Evolutionary conservation across 2,888 invertebrate species (phyloP).

Genomic region (Heteromyza rotundicornis): DNA sequence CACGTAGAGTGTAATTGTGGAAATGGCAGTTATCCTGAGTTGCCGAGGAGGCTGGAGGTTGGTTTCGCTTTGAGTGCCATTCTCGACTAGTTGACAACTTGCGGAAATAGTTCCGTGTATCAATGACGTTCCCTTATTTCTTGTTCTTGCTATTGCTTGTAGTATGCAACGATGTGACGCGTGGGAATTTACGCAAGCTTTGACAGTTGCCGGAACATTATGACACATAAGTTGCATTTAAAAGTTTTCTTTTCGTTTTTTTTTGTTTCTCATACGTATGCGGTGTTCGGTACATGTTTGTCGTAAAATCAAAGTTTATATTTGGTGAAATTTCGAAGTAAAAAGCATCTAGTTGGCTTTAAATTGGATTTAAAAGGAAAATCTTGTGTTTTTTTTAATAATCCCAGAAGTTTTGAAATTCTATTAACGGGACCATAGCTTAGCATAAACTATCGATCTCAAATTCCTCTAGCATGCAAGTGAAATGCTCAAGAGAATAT

Average conservation of each 20-base stretch:
- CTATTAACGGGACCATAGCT: too few relatives aligned
- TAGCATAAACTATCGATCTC: too few relatives aligned
- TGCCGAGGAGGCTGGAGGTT: not conserved
- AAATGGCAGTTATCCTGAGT: constrained; percentile 33
- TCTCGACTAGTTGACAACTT: not conserved
- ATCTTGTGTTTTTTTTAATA: too few relatives aligned
- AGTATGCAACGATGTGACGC: not conserved
- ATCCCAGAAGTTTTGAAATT: too few relatives aligned
- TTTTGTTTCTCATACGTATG: too few relatives aligned
- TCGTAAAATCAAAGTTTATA: not conserved
- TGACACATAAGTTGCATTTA: constrained; percentile 8
- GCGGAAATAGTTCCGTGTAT: not conserved
- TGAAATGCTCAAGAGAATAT: too few relatives aligned
- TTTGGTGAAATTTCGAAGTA: too few relatives aligned
- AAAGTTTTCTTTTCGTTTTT: not conserved
- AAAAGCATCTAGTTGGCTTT: not conserved
- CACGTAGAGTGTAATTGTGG: constrained; percentile 31
- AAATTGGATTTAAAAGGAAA: too few relatives aligned
- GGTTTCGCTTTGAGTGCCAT: constrained; percentile 20
- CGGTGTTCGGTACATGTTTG: not conserved
- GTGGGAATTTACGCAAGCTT: not conserved
- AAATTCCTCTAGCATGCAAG: too few relatives aligned
- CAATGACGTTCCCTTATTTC: not conserved
- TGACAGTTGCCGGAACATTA: not conserved
- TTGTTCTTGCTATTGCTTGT: too few relatives aligned